Conservation (phyloP, 2,797 vertebrate species). For the Leuciscus waleckii region DNA sequence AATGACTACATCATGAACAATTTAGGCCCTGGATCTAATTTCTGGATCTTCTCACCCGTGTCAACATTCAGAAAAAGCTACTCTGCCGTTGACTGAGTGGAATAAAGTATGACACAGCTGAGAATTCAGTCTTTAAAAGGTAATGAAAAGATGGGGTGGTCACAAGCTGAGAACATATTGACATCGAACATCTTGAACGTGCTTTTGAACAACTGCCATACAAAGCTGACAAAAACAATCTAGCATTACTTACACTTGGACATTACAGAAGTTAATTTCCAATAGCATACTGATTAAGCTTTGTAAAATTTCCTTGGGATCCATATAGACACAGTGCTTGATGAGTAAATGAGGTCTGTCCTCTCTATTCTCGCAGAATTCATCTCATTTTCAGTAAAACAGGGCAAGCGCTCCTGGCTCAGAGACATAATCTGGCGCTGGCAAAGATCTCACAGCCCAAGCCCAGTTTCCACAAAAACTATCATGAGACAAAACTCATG, state of each 20-base stretch:
- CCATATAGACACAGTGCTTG: neutral
- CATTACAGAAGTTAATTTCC: neutral
- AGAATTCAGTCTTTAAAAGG: constrained; percentile 4
- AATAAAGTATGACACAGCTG: neutral
- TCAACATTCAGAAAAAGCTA: neutral
- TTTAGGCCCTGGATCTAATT: neutral
- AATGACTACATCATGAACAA: neutral
- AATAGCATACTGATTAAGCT: constrained; percentile 26
- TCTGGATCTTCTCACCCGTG: neutral
- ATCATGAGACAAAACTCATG: constrained; percentile 59
- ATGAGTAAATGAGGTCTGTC: constrained; percentile 42
- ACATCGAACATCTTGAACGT: neutral
- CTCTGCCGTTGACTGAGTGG: neutral
- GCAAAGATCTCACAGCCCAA: constrained; percentile 29
- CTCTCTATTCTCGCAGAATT: constrained; percentile 63
- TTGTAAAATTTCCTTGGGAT: neutral
- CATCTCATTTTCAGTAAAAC: constrained; percentile 54
- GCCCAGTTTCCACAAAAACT: constrained; percentile 58
- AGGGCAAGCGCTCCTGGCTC: constrained; percentile 35
- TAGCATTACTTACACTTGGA: neutral
- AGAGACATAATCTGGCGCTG: constrained; percentile 43
- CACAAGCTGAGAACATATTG: constrained; percentile 1
- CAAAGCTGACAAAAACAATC: neutral
- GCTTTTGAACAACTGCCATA: constrained; percentile 45
- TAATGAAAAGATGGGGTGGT: constrained; percentile 11